Base-by-base conservation (phyloP, 2,888 invertebrate species). In the Nomada fucata region DNA sequence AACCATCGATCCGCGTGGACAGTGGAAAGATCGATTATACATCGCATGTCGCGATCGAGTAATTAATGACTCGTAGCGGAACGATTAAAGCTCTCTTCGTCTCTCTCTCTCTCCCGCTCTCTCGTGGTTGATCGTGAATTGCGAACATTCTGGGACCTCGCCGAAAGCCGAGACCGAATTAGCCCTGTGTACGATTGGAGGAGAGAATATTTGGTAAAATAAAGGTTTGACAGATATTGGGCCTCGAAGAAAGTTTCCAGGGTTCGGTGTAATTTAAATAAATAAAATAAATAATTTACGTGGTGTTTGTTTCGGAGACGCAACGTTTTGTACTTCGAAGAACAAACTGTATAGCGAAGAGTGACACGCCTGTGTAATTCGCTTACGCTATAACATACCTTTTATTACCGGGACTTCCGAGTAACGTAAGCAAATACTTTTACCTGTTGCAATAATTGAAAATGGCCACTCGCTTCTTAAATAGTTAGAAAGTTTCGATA, bases 11-110 rank as follows among this genome's bases (percentile, higher is more conserved):
- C 86, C 82, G 72, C 77, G 44, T 29, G 72, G 78, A 84, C 81
- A 79, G 61, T 75, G 79, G 71, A 77, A 81, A 83, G 82, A 88
- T 88, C 87, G 88, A 88, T 87, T 88, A 83, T 86, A 88, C 82
- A 88, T 79, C 82, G 79, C 68, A 75, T 76, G 82, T 79, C 86
- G 87, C 82, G 86, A 87, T 87, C 88, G 79, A 72, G 84, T 87
- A 88, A 87, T 87, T 87, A 87, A 87, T 87, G 87, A 88, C 88
- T 81, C 86, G 76, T 77, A 76, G 69, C 82, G 79, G 65, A 60
- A 77, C 87, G 86, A 85, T 87, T 85, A 87, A 87, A 87, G 77
- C 83, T 65, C 59, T 36, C 36, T 36, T 36, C 36, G 0, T 36
- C 36, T 36, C 36, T 36, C 36, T 2, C 26, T 36, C 36, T 36